phyloP scores from a whole-genome alignment of 1,140 invertebrate genomes.

The Notospermus geniculatus region DNA sequence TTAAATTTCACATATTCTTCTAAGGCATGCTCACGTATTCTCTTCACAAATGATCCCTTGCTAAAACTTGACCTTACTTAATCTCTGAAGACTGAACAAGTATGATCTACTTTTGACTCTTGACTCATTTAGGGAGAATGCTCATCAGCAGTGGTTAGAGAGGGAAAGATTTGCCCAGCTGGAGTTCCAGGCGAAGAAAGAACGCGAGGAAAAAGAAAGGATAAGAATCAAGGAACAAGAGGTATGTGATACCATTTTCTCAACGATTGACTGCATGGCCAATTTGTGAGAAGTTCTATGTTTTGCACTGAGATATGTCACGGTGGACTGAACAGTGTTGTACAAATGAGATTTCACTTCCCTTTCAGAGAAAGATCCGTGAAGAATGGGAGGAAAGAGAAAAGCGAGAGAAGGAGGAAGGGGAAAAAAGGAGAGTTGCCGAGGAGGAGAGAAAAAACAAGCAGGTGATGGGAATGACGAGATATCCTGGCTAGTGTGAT shows the following conservation, averaged over 20 bases:
- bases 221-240: conserved; percentile 33
- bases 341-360: background rate
- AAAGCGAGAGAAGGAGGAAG: conserved; percentile 41
- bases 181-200: conserved; percentile 30
- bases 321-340: background rate
- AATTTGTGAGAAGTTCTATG: too few species aligned
- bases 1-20: background rate
- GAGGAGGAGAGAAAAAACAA: conserved; percentile 16
- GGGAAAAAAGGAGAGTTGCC: conserved; percentile 35
- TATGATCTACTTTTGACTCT: too few species aligned
- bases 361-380: conserved; percentile 41
- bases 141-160: conserved; percentile 34
- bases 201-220: conserved; percentile 33
- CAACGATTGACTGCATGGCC: background rate
- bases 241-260: conserved; percentile 14
- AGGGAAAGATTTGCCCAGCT: conserved; percentile 32
- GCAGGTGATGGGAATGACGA: conserved; percentile 37
- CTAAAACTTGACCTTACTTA: too few species aligned
- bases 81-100: too few species aligned
- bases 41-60: too few species aligned
- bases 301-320: too few species aligned
- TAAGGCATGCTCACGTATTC: too few species aligned
- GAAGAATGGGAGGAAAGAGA: conserved; percentile 50
- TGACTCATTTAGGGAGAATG: conserved; percentile 12
- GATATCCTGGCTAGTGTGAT: background rate